These are phyloP conservation scores for Eleginops maclovinus DNA, from an alignment of 2,113 vertebrate genomes.

Conservation along the genomic window DNA sequence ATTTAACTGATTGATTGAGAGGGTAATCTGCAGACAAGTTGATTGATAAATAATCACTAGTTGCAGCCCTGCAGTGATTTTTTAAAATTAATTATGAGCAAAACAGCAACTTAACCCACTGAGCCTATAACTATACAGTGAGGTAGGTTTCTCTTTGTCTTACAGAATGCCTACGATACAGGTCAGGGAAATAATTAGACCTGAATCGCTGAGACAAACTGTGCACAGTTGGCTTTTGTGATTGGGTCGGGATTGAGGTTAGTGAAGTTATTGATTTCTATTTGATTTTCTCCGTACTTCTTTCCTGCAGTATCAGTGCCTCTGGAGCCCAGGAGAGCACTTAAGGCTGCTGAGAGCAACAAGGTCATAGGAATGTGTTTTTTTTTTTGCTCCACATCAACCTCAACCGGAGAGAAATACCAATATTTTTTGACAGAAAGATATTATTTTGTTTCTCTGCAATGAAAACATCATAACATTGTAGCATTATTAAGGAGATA, in stretches of 20 bases:
- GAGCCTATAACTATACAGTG: not conserved
- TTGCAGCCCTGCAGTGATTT: not conserved
- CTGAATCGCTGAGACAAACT: conserved; percentile 51
- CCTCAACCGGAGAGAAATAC: conserved; percentile 1
- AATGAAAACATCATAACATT: conserved; percentile 34
- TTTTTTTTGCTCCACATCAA: conserved; percentile 6
- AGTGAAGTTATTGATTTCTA: conserved; percentile 62
- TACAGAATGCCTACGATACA: conserved; percentile 14
- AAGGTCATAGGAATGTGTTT: conserved; percentile 39
- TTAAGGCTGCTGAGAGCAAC: conserved; percentile 29
- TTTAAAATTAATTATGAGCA: not conserved
- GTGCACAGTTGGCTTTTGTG: conserved; percentile 35
- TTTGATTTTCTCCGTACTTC: conserved; percentile 51
- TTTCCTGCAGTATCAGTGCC: conserved; percentile 19
- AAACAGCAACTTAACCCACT: conserved; percentile 23
- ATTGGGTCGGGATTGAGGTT: conserved; percentile 60
- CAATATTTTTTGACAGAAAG: conserved; percentile 3
- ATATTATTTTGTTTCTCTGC: conserved; percentile 29
- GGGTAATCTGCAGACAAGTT: not conserved
- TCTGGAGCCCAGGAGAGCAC: conserved; percentile 12
- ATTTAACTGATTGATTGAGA: not conserved
- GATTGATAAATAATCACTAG: not conserved
- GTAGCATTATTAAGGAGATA: conserved; percentile 16
- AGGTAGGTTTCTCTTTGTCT: conserved; percentile 23
- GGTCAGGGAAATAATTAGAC: conserved; percentile 59